A percentile compares a stretch with the other conserved stretches of the same genome.
phyloP scores from a whole-genome alignment of 2,888 invertebrate genomes.

The Junonia oenone region DNA sequence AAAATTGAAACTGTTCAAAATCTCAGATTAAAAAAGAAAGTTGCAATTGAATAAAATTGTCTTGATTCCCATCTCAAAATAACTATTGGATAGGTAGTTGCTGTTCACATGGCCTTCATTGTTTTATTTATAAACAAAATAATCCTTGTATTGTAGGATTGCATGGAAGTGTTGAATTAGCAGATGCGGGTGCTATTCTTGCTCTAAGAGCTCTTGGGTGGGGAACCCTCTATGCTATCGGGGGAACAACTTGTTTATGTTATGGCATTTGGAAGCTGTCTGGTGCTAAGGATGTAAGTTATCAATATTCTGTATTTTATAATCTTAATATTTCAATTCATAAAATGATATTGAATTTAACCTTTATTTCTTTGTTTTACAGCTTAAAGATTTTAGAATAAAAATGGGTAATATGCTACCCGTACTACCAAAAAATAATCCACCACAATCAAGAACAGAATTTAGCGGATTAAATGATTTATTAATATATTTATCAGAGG shows the following conservation, averaged over 20 bases:
- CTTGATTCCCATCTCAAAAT: too few relatives aligned
- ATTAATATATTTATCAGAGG: conserved; percentile 86
- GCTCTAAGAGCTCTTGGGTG: conserved; percentile 92
- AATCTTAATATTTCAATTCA: too few relatives aligned
- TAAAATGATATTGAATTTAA: too few relatives aligned
- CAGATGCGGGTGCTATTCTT: conserved; percentile 88
- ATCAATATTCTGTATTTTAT: too few relatives aligned
- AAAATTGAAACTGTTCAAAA: neutral
- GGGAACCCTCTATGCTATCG: conserved; percentile 92
- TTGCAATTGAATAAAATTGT: too few relatives aligned
- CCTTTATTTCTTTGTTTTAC: conserved; percentile 3
- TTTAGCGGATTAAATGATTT: conserved; percentile 92
- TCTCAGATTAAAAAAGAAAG: too few relatives aligned
- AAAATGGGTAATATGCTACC: conserved; percentile 90
- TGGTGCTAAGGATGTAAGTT: conserved; percentile 89
- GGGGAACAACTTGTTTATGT: conserved; percentile 89
- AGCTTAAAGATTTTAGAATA: conserved; percentile 90
- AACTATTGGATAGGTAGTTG: too few relatives aligned
- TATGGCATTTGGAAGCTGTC: conserved; percentile 93
- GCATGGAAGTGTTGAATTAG: conserved; percentile 79
- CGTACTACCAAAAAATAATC: conserved; percentile 86
- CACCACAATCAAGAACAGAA: conserved; percentile 90
- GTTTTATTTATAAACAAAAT: neutral
- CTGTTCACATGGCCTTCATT: too few relatives aligned
- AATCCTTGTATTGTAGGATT: conserved; percentile 59